A percentile compares a stretch with the other conserved stretches of the same genome.
Evolutionary conservation across 2,113 vertebrate genomes (phyloP).

Genomic region (Hepsetus odoe): DNA sequence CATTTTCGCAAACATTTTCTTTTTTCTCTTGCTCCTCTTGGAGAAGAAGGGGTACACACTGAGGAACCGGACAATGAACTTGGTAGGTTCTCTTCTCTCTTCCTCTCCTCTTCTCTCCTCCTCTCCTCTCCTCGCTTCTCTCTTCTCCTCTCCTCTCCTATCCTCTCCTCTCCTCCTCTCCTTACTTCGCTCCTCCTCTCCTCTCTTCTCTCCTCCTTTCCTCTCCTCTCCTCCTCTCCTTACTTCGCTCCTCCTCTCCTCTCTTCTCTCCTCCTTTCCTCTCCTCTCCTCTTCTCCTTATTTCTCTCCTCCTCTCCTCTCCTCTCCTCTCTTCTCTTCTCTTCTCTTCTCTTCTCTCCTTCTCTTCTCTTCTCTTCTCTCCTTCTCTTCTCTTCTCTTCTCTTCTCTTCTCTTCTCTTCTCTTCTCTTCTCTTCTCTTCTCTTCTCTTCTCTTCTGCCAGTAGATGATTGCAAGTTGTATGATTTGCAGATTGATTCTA

Average conservation of each 20-base stretch:
- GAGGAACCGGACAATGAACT: constrained; percentile 94
- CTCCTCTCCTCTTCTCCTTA: constrained; percentile 28
- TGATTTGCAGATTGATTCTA: too few species aligned
- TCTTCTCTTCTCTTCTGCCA: background rate
- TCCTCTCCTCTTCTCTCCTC: constrained; percentile 27
- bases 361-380: background rate
- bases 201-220: background rate
- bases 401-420: background rate
- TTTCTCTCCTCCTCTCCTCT: background rate
- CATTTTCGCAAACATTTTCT: constrained; percentile 52
- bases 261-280: background rate
- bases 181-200: too few species aligned
- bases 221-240: background rate
- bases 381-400: constrained; percentile 27
- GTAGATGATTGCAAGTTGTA: too few species aligned
- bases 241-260: background rate
- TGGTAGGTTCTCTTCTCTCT: constrained; percentile 75
- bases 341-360: constrained; percentile 17
- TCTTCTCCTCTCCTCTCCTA: background rate
- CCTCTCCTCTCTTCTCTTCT: constrained; percentile 32
- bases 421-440: background rate
- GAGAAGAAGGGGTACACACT: constrained; percentile 98
- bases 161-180: too few species aligned
- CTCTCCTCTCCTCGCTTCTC: background rate
- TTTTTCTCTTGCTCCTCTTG: constrained; percentile 80